Base-by-base conservation (phyloP, 1,140 invertebrate genomes). In the Drosophila willistoni region DNA sequence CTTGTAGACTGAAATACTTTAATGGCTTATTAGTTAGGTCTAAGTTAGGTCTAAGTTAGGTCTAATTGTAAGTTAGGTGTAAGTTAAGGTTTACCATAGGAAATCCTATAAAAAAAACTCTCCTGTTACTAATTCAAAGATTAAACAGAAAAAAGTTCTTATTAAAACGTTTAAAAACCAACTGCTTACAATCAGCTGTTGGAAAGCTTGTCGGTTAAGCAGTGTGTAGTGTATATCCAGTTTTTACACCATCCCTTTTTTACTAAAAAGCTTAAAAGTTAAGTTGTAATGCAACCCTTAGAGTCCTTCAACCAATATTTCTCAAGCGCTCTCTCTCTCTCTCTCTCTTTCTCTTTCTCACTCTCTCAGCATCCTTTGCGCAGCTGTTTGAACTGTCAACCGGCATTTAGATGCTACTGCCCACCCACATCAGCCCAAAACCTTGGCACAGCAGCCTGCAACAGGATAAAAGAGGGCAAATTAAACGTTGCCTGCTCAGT, bases 391-490 rank as follows among this genome's bases (percentile, higher is more conserved):
- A 77, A 61, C 76, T 83, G 83, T 86, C 79, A 86, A 64, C 83
- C 83, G 83, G 83, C 83, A 68, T 87, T 86, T 87, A 67, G 70
- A 79, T 77, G 68, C 79, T 77, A 62, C 41, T 7, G 7, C 9
- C 72, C 73, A 69, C 65, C 65, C 60, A 34, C 39, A 51, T 12
- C 17, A 36, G 60, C 17, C 19, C 36, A 42, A 29, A 57, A 34
- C 17, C 54, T 41, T 25, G 17, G 22, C 19, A 7, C 41, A 19
- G 25, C 22, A 34, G 47, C 42, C 73, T 56, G 81, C 83, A 87
- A 86, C 83, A 86, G 82, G 82, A 79, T 79, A 86, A 87, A 83
- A 77, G 76, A 71, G 68, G 71, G 63, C 64, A 56, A 44, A 47
- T 67, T 68, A 64, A 64, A 41, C 54, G 42, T 22, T 34, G 54